Conservation (phyloP, 2,797 vertebrate genomes). For the Threskiornis aethiopicus region DNA sequence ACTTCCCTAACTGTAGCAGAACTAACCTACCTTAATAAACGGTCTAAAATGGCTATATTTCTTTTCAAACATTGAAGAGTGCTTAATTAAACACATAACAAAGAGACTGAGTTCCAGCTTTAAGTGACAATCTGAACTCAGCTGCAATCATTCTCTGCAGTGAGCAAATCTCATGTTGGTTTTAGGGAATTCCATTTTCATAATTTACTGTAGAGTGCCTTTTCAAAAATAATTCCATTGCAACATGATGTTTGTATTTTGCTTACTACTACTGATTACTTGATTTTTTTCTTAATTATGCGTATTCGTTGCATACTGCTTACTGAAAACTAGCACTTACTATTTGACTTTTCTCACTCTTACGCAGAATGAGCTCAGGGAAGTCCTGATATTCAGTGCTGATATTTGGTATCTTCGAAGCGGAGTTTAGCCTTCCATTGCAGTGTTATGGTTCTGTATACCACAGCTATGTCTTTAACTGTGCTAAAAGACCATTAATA, state of each 20-base stretch:
- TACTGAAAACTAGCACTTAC: background rate
- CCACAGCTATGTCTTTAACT: background rate
- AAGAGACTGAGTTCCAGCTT: background rate
- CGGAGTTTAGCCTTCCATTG: background rate
- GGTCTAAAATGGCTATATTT: background rate
- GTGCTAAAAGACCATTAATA: background rate
- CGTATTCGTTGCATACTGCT: background rate
- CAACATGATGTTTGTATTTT: background rate
- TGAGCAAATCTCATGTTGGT: background rate
- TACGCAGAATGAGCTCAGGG: background rate
- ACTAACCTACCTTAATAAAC: background rate
- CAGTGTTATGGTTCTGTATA: background rate
- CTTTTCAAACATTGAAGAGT: background rate
- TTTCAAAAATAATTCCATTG: background rate
- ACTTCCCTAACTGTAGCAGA: background rate
- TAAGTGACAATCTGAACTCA: background rate
- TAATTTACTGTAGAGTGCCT: background rate
- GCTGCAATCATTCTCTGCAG: background rate
- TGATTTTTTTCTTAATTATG: background rate
- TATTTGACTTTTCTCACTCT: background rate
- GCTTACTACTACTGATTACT: background rate
- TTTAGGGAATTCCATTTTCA: background rate
- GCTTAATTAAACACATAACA: background rate
- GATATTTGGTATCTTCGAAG: background rate
- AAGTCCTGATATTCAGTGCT: background rate